phyloP scores from a whole-genome alignment of 2,797 vertebrate genomes.

The Myripristis murdjan region DNA sequence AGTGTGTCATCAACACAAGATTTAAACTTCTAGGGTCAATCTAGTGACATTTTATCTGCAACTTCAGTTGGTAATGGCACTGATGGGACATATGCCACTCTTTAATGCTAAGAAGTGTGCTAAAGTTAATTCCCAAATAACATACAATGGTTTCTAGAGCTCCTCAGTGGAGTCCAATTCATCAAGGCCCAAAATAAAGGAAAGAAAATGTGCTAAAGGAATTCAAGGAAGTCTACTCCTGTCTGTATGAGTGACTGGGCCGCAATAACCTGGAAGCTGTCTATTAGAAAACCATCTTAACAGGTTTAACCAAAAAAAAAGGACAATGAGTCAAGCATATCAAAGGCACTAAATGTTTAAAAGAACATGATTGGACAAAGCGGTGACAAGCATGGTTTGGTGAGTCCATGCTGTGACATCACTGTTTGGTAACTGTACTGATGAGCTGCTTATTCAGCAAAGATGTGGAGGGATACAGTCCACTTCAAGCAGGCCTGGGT shows the following conservation, averaged over 20 bases:
- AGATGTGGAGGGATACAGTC: constrained; percentile 41
- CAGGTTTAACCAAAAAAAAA: constrained; percentile 51
- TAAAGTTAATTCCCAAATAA: constrained; percentile 22
- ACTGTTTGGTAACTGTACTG: constrained; percentile 38
- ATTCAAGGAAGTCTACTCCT: constrained; percentile 44
- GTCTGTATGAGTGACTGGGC: constrained; percentile 55
- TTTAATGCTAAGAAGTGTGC: background rate
- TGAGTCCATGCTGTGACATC: too few species aligned
- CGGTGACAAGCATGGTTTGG: background rate
- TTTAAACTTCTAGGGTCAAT: constrained; percentile 30
- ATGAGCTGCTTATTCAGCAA: constrained; percentile 45
- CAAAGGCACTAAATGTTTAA: constrained; percentile 55
- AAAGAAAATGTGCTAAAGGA: constrained; percentile 40
- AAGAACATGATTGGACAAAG: constrained; percentile 55
- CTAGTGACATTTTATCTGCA: constrained; percentile 4
- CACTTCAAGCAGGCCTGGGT: constrained; percentile 32
- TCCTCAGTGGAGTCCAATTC: constrained; percentile 16
- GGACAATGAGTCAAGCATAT: constrained; percentile 57
- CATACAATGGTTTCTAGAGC: background rate
- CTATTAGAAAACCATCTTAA: constrained; percentile 53
- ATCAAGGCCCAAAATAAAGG: constrained; percentile 3
- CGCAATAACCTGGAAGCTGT: constrained; percentile 58
- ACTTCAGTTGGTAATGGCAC: constrained; percentile 13
- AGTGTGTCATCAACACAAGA: constrained; percentile 44
- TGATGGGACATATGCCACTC: constrained; percentile 3